Conservation (phyloP, 2,797 vertebrate genomes). For the Enteromius anoplus region DNA sequence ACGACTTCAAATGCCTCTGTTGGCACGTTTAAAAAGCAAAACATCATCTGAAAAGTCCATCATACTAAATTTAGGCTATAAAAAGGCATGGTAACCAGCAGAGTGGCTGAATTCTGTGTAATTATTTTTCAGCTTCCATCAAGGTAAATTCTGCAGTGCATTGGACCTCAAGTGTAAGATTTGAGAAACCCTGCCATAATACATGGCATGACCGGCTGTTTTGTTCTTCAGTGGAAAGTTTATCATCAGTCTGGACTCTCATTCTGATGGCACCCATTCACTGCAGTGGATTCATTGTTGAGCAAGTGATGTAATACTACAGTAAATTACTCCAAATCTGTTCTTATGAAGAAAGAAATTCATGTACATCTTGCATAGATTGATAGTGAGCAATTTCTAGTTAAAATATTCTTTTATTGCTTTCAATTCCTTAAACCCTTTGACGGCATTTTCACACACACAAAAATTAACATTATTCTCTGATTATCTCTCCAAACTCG, state of each 20-base stretch:
- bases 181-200: too few species aligned
- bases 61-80: not conserved
- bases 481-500: not conserved
- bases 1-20: not conserved
- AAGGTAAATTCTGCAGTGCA: not conserved
- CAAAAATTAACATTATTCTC: not conserved
- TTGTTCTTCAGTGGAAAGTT: not conserved
- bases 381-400: not conserved
- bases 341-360: not conserved
- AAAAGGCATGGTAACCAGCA: not conserved
- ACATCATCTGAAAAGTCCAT: not conserved
- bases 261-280: not conserved
- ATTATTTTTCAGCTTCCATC: conserved; percentile 16
- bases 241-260: not conserved
- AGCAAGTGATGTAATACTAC: not conserved
- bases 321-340: not conserved
- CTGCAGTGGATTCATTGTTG: not conserved
- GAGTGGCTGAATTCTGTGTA: not conserved
- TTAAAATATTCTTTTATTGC: not conserved
- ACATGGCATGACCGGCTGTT: not conserved
- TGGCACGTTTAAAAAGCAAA: not conserved
- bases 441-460: not conserved
- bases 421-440: not conserved
- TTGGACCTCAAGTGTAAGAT: too few species aligned
- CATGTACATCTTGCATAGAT: not conserved